Base-by-base conservation (phyloP, 2,888 invertebrate genomes). In the Julus scanicus region DNA sequence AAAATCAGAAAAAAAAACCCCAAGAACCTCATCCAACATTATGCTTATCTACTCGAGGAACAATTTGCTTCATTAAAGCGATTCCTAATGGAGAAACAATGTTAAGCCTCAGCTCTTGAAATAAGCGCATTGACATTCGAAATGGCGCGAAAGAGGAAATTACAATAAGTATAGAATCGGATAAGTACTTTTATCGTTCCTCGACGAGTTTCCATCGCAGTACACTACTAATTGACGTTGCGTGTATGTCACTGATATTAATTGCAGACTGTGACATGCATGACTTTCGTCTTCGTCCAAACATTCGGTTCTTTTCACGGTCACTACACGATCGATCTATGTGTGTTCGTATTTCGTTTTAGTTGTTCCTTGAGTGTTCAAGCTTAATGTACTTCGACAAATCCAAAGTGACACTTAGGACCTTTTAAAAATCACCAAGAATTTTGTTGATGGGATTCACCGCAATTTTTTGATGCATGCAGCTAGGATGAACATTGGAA, bases 51-150 rank as follows among this genome's bases (percentile, higher is more conserved):
- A 8, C 71, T 71, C 71, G 71, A 4, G 8, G 9, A 17, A 20
- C 71, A 20, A 71, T 6, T 29, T 71, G 71, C 71, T 71, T 71
- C 71, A 71, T 71, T 71, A 71, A 29, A 29, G 71, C 71, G 71
- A 71, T 71, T 29, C 71, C 71, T 71, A 71, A 71, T 71, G 29
- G 71, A 71, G 71, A 71, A 71, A 71, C 71, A 71, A 71, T 71
- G 71, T 71, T 71, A 29, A 71, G 29, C 29, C 20, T 3, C 6
- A 53, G 8, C 29, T 29, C 71, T 71, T 9, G 71, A 71, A 71
- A 71, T n/a, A 4, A 4, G 29, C 71, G 29, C 71, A 71, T 71
- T 8, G 71, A 29, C 71, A 29, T 71, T 20, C 71, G 9, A 71
- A 71, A 8, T n/a, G n/a, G 20, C 9, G 8, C 8, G 53, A 53